Base-by-base conservation (phyloP, 2,888 invertebrate species). In the Latheticus oryzae region DNA sequence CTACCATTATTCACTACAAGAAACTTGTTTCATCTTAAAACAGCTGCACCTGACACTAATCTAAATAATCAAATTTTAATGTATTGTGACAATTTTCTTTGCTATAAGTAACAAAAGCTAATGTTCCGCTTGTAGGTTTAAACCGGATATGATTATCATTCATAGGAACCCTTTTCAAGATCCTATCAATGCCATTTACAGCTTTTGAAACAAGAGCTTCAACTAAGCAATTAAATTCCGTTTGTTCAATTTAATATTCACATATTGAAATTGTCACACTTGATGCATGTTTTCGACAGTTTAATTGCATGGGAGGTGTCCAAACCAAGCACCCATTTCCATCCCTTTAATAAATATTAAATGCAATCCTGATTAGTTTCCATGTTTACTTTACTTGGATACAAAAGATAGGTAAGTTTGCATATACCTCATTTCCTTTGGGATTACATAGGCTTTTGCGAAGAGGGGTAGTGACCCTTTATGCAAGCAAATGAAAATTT, bases 161-260 rank as follows among this genome's bases (percentile, higher is more conserved):
- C 12, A 38, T 40, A 17, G 21, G 33, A 24, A 23, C 40, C 42
- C 32, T 32, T 42, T 16, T 17, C 52, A n/a, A n/a, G 52, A 54
- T 54, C 37, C 45, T 37, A 54, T 54, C 53, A 54, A 45, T 45
- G 53, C 53, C 53, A 54, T 45, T 53, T 43, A 24, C 53, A 54
- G 53, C 26, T 53, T 24, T 8, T 24, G 32, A 32, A 37, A 38
- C 30, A 26, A 30, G 32, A 43, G 42, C 16, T 26, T 17, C 26
- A 43, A 24, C 24, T 11, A 15, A 43, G 42, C 43, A 24, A 53
- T 53, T 37, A 21, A 54, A 43, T 37, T 35, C 53, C 17, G 45
- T 35, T 54, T 33, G 38, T 51, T 40, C 45, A 16, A 33, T 13
- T 51, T 51, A 28, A 38, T 30, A 19, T 28, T 19, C 12, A 16